Evolutionary conservation across 2,113 vertebrate genomes (phyloP), one percentile per base, ranked within the genome.

Genomic region (Pterophyllum scalare): DNA sequence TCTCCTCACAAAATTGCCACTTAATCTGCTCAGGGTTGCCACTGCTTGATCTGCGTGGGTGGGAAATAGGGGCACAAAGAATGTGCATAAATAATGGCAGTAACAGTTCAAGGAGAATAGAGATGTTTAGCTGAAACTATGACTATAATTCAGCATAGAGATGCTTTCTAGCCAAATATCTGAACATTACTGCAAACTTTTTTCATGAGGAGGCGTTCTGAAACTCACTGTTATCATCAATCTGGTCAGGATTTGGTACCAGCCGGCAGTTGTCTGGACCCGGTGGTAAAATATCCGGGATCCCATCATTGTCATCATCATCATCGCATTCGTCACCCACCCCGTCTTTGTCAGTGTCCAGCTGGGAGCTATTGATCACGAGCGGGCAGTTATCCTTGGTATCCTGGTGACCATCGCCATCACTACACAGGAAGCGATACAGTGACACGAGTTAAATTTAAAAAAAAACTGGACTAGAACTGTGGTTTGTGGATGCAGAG

Each of bases 191-290:
- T 11, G 38, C 38, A 58, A 46, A 40, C 13, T 54, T 12, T 15
- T 82, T 17, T 65, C 12, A 74, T 12, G 46, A 26, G 5, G 79
- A 11, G 67, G 22, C 28, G 3, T 59, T 10, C 58, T 56, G 3
- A 65, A 15, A 83, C 75, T 95, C 94, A 99, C 98, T 93, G 88
- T 99, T 99, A 79, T 97, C 96, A 56, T 99, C 98, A 65, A 94
- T 97, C 94, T 99, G 98, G 65, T 96, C 96, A 10, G 97, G 96
- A 86, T 99, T 99, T 31, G 98, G 97, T 10, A 99, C 97, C 88
- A 99, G 96, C n/a, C 98, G 95, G 90, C 98, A 99, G 94, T 99
- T 99, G 94, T 99, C 98, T 0, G 98, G 98, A 9, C 98, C 98
- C 0, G 98, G 98, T 3, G 97, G 95, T n/a, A 97, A 59, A 22